Evolutionary conservation across 2,113 vertebrate species (phyloP), one percentile per base, ranked within the genome.

Genomic region (Corydoras maculifer): DNA sequence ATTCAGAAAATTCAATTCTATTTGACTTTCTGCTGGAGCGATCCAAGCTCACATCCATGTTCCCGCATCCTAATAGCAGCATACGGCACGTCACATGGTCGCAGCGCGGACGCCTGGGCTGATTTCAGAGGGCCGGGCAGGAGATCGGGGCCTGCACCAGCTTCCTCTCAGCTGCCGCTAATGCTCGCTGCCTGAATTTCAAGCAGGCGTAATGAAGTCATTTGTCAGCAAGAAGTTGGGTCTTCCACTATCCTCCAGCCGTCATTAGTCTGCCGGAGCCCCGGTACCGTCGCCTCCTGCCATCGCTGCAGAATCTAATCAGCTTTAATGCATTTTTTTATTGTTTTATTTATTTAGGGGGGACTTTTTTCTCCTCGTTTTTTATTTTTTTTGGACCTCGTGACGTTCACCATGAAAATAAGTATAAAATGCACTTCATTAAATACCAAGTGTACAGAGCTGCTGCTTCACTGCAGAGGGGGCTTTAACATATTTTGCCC

Each of bases 191-290:
- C 73, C 78, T 79, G 86, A 88, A 88, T 89, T 88, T 83, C 85
- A 88, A 89, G 83, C 70, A 70, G 77, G 69, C 71, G 76, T 88
- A 88, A 90, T 90, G 88, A 88, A 88, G 85, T 85, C 78, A 88
- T 91, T 90, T 86, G 81, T 87, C 86, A 86, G 82, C 82, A 83
- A 86, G 84, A 86, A 82, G 84, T 85, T 80, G 80, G 83, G 84
- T 86, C 84, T 84, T 85, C 84, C 76, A 80, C 85, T 83, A 85
- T 84, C 74, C 81, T 83, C 79, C 78, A 80, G 77, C 83, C 87
- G 88, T 90, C 87, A 90, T 90, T 89, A 90, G 83, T 86, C 82
- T 87, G 79, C 84, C 82, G 72, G 70, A 51, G 81, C 78, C 82
- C 80, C 68, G 68, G 73, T 77, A 65, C 64, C 79, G 80, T 78